These are phyloP conservation scores for Pitta sordida DNA, from an alignment of 2,113 vertebrate species.

Conservation along the genomic window DNA sequence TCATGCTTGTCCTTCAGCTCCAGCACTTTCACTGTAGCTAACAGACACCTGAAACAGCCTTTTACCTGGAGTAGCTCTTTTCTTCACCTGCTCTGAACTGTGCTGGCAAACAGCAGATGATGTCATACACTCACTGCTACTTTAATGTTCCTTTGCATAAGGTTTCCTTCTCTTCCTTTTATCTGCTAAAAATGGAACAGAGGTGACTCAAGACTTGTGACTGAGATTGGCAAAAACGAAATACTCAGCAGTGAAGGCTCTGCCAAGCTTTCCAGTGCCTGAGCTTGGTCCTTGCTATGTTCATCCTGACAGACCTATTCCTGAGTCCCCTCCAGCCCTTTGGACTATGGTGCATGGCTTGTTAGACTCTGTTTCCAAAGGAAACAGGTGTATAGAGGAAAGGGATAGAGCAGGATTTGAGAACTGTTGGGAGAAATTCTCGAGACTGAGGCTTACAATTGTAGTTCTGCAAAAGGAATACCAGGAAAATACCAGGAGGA, in stretches of 20 bases:
- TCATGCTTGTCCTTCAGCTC: background rate
- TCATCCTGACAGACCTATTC: background rate
- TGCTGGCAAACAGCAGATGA: background rate
- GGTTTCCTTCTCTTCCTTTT: background rate
- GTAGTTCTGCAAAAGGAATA: background rate
- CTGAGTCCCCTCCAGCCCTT: background rate
- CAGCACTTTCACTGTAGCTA: background rate
- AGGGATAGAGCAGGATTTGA: background rate
- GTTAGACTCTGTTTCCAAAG: background rate
- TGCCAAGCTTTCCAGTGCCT: background rate
- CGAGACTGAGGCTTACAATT: fast-evolving
- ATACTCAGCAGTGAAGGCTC: background rate
- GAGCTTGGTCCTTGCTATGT: background rate
- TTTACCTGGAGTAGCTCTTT: background rate
- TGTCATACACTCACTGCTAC: background rate
- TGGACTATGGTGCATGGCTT: background rate
- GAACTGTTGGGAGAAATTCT: background rate
- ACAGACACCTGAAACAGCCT: background rate
- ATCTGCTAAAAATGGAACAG: background rate
- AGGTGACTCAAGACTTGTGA: background rate
- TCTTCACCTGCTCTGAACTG: background rate
- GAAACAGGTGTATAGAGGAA: background rate
- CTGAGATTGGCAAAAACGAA: background rate
- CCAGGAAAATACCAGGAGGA: background rate
- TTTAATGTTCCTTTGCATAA: background rate